phyloP scores from a whole-genome alignment of 53 echinoderm and acorn worm genomes.

The Holothuria leucospilota region DNA sequence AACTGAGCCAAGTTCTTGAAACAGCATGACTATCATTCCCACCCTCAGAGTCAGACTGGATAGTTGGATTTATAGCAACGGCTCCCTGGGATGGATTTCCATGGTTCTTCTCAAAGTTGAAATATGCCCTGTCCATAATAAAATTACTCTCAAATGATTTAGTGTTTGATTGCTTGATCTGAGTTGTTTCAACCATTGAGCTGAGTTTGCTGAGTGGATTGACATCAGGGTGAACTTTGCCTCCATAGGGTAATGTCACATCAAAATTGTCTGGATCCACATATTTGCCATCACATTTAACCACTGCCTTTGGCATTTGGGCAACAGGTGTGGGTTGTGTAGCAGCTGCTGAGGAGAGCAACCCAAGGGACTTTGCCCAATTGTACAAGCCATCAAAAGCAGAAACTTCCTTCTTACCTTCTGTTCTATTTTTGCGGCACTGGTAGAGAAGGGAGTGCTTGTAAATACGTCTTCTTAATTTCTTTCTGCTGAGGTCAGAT shows the following conservation, averaged over 20 bases:
- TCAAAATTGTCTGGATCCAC: constrained; percentile 95
- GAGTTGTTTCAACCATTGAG: constrained; percentile 83
- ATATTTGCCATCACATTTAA: constrained; percentile 66
- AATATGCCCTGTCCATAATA: constrained; percentile 48
- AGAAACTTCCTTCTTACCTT: background rate
- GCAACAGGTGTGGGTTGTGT: constrained; percentile 1
- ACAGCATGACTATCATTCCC: background rate
- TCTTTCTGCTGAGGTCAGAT: constrained; percentile 15
- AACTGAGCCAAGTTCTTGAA: too few species aligned
- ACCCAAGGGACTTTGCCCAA: constrained; percentile 39
- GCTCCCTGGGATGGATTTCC: constrained; percentile 7
- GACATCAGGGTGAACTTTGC: constrained; percentile 73
- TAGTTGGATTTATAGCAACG: background rate
- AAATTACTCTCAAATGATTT: constrained; percentile 52
- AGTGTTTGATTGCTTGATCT: constrained; percentile 22
- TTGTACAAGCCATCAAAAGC: constrained; percentile 45
- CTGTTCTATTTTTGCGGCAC: constrained; percentile 4
- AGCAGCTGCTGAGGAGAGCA: constrained; percentile 18
- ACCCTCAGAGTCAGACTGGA: background rate
- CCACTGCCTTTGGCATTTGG: constrained; percentile 32
- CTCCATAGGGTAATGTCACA: constrained; percentile 43
- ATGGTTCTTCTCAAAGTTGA: constrained; percentile 37
- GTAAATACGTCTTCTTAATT: constrained; percentile 25
- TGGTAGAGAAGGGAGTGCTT: constrained; percentile 41
- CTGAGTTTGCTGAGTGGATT: constrained; percentile 90